These are phyloP conservation scores for Gila orcuttii DNA, from an alignment of 2,113 vertebrate genomes.

Conservation along the genomic window DNA sequence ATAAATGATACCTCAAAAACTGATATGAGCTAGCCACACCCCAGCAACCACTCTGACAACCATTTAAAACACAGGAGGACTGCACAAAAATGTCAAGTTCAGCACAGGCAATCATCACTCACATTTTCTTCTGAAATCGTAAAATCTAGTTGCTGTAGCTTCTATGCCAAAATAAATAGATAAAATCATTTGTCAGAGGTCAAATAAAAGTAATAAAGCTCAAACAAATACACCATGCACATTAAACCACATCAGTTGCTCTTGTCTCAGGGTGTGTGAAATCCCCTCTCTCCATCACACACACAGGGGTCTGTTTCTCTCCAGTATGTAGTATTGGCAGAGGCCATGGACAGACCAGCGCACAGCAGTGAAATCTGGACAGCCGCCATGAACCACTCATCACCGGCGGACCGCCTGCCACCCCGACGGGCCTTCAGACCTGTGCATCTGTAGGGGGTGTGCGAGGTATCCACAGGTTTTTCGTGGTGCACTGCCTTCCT, in stretches of 20 bases:
- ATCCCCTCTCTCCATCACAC: slow-evolving; percentile 14
- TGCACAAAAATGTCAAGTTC: not conserved
- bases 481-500: not conserved
- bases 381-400: slow-evolving; percentile 33
- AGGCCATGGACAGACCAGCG: slow-evolving; percentile 13
- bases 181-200: slow-evolving; percentile 19
- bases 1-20: not conserved
- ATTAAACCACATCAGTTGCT: slow-evolving; percentile 34
- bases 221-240: slow-evolving; percentile 10
- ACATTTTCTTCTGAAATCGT: not conserved
- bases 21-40: not conserved
- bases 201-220: not conserved
- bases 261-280: slow-evolving; percentile 16
- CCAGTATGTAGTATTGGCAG: slow-evolving; percentile 27
- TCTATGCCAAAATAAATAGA: not conserved
- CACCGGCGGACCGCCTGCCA: slow-evolving; percentile 25
- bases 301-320: slow-evolving; percentile 37
- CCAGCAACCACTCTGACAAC: not conserved
- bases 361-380: slow-evolving; percentile 52
- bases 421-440: slow-evolving; percentile 10
- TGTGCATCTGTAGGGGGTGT: slow-evolving; percentile 15
- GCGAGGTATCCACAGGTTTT: not conserved
- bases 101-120: not conserved
- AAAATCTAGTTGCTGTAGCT: not conserved
- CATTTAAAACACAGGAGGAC: not conserved